Evolutionary conservation across 1,140 invertebrate species (phyloP), one percentile per base, ranked within the genome.

Genomic region (Pentalonia nigronervosa): DNA sequence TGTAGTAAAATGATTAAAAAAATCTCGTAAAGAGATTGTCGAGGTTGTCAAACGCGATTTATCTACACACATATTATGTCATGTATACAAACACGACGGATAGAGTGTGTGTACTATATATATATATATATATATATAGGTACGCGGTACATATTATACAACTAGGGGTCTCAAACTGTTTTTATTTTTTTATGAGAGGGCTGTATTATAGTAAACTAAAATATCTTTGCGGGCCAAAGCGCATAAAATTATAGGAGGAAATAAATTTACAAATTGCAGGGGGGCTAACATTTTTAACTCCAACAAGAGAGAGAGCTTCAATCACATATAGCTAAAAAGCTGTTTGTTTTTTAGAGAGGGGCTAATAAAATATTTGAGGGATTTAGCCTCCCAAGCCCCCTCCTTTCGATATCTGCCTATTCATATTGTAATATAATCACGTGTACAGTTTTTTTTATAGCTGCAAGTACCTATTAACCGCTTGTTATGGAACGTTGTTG

Each of bases 1-100:
- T 67, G 30, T n/a, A n/a, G 60, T n/a, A 67, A 67, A 67, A 67
- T 67, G 60, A 67, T 67, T n/a, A 67, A 67, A 67, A 60, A 67
- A 67, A 67, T 76, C 60, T 76, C 30, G 14, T 14, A 76, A 76
- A 76, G 14, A 76, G n/a, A 76, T 76, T n/a, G 60, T 67, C 60
- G 60, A 67, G 60, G 60, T 76, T 30, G n/a, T 76, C 60, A 76
- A 76, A 76, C 30, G 60, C 30, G n/a, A 76, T 76, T n/a, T n/a
- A n/a, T n/a, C 4, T 76, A 76, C n/a, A 60, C 50, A 20, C 50
- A 53, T 53, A 53, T 53, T 53, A 53, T 53, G 14, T 2, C 11
- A n/a, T 76, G n/a, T 17, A 20, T n/a, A 76, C 60, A 76, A n/a
- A n/a, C 60, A n/a, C 30, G n/a, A n/a, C 30, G 30, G 1, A n/a